These are phyloP conservation scores for Macrotus californicus DNA, from an alignment of 2,113 vertebrate species.

Conservation along the genomic window DNA sequence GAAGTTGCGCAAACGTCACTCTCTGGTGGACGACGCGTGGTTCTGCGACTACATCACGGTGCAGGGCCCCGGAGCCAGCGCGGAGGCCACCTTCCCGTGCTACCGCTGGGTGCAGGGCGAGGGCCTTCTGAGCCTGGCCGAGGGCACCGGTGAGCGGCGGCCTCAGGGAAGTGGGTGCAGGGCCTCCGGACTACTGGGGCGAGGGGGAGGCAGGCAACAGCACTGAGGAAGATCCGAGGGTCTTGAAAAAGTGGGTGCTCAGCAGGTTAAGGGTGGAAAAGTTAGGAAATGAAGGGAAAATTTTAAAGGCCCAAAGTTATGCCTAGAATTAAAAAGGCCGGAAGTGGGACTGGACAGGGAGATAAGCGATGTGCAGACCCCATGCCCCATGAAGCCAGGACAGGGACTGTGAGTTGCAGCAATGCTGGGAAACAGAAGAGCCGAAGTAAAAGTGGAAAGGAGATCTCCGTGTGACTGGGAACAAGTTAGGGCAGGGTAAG, in stretches of 20 bases:
- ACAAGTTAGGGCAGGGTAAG: not conserved
- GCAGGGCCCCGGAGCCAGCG: slow-evolving; percentile 41
- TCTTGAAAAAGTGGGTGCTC: not conserved
- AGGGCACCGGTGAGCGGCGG: slow-evolving; percentile 78
- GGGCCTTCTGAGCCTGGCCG: slow-evolving; percentile 76
- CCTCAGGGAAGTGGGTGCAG: not conserved
- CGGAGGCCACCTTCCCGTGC: slow-evolving; percentile 81
- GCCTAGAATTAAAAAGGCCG: not conserved
- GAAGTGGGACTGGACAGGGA: not conserved
- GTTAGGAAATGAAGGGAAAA: not conserved
- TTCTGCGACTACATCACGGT: slow-evolving; percentile 83
- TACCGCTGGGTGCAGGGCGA: slow-evolving; percentile 84
- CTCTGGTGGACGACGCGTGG: slow-evolving; percentile 86
- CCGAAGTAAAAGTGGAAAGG: not conserved
- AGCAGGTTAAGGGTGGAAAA: not conserved
- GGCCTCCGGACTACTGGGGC: rapidly evolving
- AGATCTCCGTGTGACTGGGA: not conserved
- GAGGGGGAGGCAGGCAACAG: rapidly evolving
- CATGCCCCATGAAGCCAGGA: not conserved
- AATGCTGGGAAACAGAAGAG: not conserved
- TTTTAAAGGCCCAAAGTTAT: not conserved
- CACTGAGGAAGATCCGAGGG: not conserved
- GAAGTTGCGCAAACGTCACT: slow-evolving; percentile 81
- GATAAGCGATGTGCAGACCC: not conserved
- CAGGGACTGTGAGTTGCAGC: too few relatives aligned